Evolutionary conservation across 2,797 vertebrate genomes (phyloP), one percentile per base, ranked within the genome.

Genomic region (Typhlichthys eigenmanni): DNA sequence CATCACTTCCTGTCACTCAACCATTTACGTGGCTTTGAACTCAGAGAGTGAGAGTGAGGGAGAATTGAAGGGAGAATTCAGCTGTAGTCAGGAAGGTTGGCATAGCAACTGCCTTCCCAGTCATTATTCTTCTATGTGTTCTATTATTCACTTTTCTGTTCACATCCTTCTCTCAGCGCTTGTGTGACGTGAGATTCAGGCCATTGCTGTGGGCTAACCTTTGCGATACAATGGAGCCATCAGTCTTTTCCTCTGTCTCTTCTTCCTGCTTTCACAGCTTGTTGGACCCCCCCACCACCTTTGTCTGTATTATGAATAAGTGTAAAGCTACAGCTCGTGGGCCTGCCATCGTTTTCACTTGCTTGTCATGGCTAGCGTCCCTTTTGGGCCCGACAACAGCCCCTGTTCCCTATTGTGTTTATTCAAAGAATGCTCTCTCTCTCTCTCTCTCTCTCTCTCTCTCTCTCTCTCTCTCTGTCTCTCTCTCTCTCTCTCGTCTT

Each of bases 61-160:
- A 59, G 17, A 76, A 74, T 57, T 64, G 68, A 64, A 14, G 46
- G 61, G 48, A 73, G 74, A 62, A 51, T 79, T 72, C 69, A 64
- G 87, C 82, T 88, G 86, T 91, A 89, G 82, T 81, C 75, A 69
- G 63, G 9, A 9, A 49, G 12, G 84, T 91, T 87, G 87, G 85
- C 88, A 91, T 90, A 76, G 90, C 81, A 92, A 90, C 90, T 78
- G 72, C 70, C 80, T 55, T 74, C 76, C 72, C 58, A 73, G 67
- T 80, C 72, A 82, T 88, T 74, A 78, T 80, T 74, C 64, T 65
- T 74, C 69, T 59, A 74, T 79, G 45, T 78, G 38, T 81, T 86
- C 60, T 78, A 83, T 87, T 85, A 86, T 88, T 85, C 85, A 83
- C 70, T 79, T 75, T 77, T 71, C 79, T 38, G 46, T 76, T 81